Base-by-base conservation (phyloP, 1,140 invertebrate species). In the Eupristina koningsbergeri region DNA sequence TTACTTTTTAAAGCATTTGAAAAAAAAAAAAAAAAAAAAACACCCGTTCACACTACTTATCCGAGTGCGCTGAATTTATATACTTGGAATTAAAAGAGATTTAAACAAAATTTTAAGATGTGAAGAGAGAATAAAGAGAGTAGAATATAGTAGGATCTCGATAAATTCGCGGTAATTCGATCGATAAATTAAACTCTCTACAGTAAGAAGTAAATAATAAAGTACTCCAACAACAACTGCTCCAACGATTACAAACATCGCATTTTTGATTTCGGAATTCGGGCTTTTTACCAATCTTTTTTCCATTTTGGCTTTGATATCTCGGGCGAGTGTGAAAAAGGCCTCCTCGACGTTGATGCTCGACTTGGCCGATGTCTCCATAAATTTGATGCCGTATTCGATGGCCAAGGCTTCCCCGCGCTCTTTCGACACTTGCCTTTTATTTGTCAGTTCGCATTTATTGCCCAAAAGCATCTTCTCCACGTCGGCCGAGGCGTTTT, bases 261-360 rank as follows among this genome's bases (percentile, higher is more conserved):
- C 17, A n/a, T 73, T 73, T 45, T 73, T 73, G n/a, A n/a, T n/a
- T n/a, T n/a, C n/a, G n/a, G n/a, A n/a, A n/a, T n/a, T n/a, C n/a
- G n/a, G n/a, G n/a, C n/a, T n/a, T n/a, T n/a, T n/a, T 94, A 97
- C 97, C 96, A 98, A 94, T 95, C 98, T 98, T 90, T 98, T 98
- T 93, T 98, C 97, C 94, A 97, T 98, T 94, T 98, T 98, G 64
- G 96, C 95, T 93, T 98, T 98, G 88, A 98, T 98, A 92, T 98
- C 97, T 89, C 96, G 95, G 41, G 98, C 98, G 88, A 99, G 94
- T 86, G 97, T 98, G 87, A 97, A 97, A 93, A 98, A 98, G 64
- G 97, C 97, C 86, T 97, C 96, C 92, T 98, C 97, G 64, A 98
- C 97, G 90, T 97, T 97, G 88, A 97, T 96, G 92, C 96, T 97